phyloP scores from a whole-genome alignment of 1,140 invertebrate genomes.

The Galleria mellonella region DNA sequence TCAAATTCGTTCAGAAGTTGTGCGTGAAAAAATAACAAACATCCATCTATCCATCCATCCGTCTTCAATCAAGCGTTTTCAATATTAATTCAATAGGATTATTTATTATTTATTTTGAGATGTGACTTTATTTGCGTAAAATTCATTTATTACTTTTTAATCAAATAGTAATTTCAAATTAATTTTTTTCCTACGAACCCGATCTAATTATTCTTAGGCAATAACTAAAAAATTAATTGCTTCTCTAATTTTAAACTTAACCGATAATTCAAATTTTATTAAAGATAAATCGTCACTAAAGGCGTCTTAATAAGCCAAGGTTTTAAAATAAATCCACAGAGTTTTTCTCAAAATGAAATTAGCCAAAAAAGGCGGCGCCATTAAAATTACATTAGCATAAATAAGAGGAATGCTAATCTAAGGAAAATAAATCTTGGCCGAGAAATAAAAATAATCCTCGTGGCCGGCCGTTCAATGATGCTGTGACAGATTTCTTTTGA shows the following conservation, averaged over 20 bases:
- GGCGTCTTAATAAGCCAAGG: conserved; percentile 58
- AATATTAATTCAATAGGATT: no score
- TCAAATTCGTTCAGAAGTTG: no score
- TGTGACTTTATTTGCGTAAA: no score
- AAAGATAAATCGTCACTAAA: conserved; percentile 46
- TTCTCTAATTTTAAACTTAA: conserved; percentile 8
- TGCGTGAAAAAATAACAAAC: no score
- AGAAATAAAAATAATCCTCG: conserved; percentile 64
- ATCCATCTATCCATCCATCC: no score
- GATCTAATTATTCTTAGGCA: conserved; percentile 12
- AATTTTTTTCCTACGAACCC: no score
- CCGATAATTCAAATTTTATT: conserved; percentile 56
- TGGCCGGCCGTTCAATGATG: conserved; percentile 41
- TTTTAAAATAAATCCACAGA: conserved; percentile 56
- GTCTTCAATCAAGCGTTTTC: no score
- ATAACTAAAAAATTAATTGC: conserved; percentile 12
- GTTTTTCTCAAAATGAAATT: conserved; percentile 69
- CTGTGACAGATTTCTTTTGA: conserved; percentile 32
- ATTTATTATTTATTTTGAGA: no score
- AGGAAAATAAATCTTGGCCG: conserved; percentile 63
- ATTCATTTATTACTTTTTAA: no score
- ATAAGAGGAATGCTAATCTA: conserved; percentile 72
- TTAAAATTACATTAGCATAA: conserved; percentile 75
- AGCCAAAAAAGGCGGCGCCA: conserved; percentile 65
- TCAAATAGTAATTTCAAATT: no score